phyloP scores from a whole-genome alignment of 2,797 vertebrate genomes.

The Megalops cyprinoides region DNA sequence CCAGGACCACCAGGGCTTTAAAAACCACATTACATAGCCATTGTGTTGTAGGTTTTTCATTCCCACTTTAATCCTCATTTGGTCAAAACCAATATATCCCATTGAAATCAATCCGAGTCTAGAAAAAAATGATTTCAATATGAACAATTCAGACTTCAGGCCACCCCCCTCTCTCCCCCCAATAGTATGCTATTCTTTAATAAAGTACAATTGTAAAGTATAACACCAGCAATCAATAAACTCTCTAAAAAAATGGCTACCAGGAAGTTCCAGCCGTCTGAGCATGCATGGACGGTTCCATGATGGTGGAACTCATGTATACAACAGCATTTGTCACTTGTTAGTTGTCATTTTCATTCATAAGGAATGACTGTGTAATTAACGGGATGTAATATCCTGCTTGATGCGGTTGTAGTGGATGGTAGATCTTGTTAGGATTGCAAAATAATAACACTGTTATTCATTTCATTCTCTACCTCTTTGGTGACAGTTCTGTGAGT shows the following conservation, averaged over 20 bases:
- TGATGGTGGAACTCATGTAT: neutral
- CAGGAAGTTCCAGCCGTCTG: neutral
- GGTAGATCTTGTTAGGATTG: too few relatives aligned
- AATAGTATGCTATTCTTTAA: neutral
- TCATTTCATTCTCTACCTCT: neutral
- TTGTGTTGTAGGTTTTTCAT: constrained; percentile 43
- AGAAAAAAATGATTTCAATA: constrained; percentile 3
- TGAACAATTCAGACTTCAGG: neutral
- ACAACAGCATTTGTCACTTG: neutral
- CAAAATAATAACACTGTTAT: neutral
- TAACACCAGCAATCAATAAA: neutral
- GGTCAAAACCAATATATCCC: constrained; percentile 37
- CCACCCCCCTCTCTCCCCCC: neutral
- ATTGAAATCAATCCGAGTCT: neutral
- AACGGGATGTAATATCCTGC: too few relatives aligned
- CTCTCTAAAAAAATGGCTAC: neutral
- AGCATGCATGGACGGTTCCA: neutral
- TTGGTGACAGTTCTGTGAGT: neutral
- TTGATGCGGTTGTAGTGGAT: too few relatives aligned
- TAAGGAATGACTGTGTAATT: constrained; percentile 47
- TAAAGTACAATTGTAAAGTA: neutral
- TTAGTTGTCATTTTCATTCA: neutral
- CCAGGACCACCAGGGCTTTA: constrained; percentile 40
- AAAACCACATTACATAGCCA: constrained; percentile 51
- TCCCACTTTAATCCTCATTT: constrained; percentile 38